These are phyloP conservation scores for Chouioia cunea DNA, from an alignment of 2,888 invertebrate genomes.

Conservation along the genomic window DNA sequence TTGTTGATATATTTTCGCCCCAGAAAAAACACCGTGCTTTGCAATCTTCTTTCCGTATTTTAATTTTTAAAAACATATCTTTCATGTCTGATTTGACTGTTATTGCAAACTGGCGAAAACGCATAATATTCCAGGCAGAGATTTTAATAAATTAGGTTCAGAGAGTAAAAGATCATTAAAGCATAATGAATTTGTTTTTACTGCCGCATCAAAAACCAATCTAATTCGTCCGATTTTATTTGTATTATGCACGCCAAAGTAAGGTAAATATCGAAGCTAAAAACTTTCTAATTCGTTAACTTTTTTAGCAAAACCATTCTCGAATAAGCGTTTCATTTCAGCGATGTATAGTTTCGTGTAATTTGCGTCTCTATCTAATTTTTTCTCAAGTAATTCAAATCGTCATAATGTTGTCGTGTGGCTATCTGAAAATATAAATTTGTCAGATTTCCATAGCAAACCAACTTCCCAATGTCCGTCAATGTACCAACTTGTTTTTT, in stretches of 20 bases:
- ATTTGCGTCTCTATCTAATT: constrained; percentile 7
- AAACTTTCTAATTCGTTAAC: background rate
- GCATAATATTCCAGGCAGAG: constrained; percentile 2
- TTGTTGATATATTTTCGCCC: background rate
- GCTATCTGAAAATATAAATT: background rate
- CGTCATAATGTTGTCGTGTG: background rate
- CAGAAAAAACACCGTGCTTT: constrained; percentile 19
- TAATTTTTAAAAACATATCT: constrained; percentile 26
- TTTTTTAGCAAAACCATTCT: background rate
- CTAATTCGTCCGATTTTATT: constrained; percentile 14
- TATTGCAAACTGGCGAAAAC: background rate
- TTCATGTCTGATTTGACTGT: constrained; percentile 18
- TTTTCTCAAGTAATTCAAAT: constrained; percentile 2
- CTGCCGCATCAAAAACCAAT: constrained; percentile 22
- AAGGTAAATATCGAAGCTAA: constrained; percentile 19
- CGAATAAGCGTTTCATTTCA: constrained; percentile 6
- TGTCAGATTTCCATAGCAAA: constrained; percentile 7
- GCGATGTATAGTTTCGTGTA: constrained; percentile 4
- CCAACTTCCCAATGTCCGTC: constrained; percentile 6
- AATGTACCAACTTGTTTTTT: background rate
- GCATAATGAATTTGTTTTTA: background rate
- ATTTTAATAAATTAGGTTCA: constrained; percentile 8
- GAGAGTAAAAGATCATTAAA: constrained; percentile 1
- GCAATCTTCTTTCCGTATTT: constrained; percentile 3
- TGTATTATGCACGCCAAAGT: constrained; percentile 5